Conservation (phyloP, 2,113 vertebrate species). For the Lontra canadensis region DNA sequence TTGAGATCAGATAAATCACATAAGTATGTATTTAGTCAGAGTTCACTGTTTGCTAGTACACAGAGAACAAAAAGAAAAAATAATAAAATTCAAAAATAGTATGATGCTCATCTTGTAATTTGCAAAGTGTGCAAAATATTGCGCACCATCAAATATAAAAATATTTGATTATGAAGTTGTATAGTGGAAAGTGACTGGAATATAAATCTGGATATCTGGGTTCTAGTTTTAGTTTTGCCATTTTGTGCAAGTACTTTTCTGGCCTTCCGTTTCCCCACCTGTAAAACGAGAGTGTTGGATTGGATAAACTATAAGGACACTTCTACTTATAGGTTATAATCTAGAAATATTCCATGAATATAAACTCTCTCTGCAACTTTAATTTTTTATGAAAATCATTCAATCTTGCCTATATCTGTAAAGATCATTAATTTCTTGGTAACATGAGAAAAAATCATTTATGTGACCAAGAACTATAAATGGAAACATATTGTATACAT, state of each 20-base stretch:
- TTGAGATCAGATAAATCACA: slow-evolving; percentile 5
- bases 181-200: background rate
- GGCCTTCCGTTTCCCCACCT: background rate
- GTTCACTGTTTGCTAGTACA: background rate
- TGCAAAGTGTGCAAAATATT: background rate
- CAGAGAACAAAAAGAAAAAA: slow-evolving; percentile 21
- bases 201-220: background rate
- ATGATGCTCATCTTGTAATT: background rate
- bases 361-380: background rate
- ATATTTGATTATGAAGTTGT: background rate
- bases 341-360: background rate
- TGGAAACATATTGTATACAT: background rate
- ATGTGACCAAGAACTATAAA: background rate
- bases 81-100: background rate
- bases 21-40: background rate
- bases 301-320: background rate
- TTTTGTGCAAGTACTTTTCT: background rate
- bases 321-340: background rate
- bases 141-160: background rate
- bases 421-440: slow-evolving; percentile 2
- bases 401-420: background rate
- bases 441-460: background rate
- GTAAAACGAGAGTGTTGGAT: background rate
- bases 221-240: background rate
- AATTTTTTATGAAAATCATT: slow-evolving; percentile 30